phyloP scores from a whole-genome alignment of 2,113 vertebrate species.

The Ictidomys tridecemlineatus region DNA sequence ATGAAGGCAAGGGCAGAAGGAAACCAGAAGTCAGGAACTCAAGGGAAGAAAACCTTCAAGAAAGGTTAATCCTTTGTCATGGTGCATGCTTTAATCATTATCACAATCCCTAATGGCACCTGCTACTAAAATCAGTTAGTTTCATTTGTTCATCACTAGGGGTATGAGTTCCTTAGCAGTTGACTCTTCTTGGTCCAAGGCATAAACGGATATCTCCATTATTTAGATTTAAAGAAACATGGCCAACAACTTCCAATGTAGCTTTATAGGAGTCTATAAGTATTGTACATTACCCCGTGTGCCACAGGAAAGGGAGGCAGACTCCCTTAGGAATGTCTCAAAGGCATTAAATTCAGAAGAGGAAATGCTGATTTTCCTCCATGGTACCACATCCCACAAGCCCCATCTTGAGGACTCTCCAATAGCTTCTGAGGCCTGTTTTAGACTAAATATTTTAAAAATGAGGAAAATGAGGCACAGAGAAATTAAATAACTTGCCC shows the following conservation, averaged over 20 bases:
- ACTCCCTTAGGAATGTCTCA: background rate
- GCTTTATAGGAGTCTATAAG: background rate
- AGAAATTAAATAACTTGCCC: slow-evolving; percentile 33
- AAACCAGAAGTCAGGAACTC: background rate
- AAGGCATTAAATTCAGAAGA: background rate
- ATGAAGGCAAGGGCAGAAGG: background rate
- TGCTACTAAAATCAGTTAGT: slow-evolving; percentile 43
- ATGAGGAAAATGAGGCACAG: background rate
- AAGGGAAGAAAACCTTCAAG: slow-evolving; percentile 14
- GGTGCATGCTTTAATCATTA: background rate
- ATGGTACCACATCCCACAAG: background rate
- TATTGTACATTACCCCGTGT: background rate
- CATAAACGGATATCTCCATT: background rate
- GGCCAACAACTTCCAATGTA: background rate
- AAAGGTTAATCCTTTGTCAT: background rate
- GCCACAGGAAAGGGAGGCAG: background rate
- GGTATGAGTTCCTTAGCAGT: background rate
- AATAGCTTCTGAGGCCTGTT: background rate
- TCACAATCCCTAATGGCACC: background rate
- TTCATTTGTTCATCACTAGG: background rate
- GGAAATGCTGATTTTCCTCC: background rate
- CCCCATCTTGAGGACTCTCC: background rate
- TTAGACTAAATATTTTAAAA: background rate
- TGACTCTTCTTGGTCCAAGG: slow-evolving; percentile 14
- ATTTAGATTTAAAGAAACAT: background rate